phyloP scores from a whole-genome alignment of 30 jellyfish, hydroid and myxozoan species.

The Aurelia aurita region DNA sequence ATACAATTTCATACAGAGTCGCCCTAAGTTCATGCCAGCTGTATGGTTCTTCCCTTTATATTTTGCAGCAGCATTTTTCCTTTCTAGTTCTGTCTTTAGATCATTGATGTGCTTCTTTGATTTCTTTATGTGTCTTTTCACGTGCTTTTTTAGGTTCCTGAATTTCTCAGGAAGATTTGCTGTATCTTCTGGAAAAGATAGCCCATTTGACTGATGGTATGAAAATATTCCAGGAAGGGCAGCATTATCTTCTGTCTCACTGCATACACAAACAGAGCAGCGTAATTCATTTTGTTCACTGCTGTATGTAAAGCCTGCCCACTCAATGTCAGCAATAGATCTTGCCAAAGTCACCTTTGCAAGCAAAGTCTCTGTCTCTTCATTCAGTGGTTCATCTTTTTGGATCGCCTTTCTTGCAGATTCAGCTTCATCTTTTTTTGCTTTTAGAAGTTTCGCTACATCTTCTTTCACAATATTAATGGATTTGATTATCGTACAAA shows the following conservation, averaged over 20 bases:
- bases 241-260: conserved; percentile 21
- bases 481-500: neutral
- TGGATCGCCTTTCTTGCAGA: neutral
- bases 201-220: neutral
- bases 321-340: conserved; percentile 25
- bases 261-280: conserved; percentile 19
- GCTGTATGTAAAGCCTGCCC: conserved; percentile 25
- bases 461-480: neutral
- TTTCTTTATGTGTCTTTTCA: conserved; percentile 17
- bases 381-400: neutral
- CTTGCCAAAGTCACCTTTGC: conserved; percentile 31
- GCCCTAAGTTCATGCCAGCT: conserved; percentile 18
- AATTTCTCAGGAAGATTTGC: conserved; percentile 29
- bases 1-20: conserved; percentile 1
- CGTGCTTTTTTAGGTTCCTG: conserved; percentile 18
- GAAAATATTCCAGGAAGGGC: conserved; percentile 21
- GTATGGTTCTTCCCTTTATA: conserved; percentile 21
- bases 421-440: neutral
- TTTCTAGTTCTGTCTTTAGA: conserved; percentile 19
- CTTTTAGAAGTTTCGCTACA: neutral
- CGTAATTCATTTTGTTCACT: conserved; percentile 12
- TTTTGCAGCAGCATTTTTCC: conserved; percentile 9
- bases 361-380: conserved; percentile 9
- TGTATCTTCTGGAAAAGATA: conserved; percentile 15
- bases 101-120: conserved; percentile 15